These are phyloP conservation scores for Meloidogyne floridensis DNA, from an alignment of 1,140 invertebrate species.

Conservation along the genomic window DNA sequence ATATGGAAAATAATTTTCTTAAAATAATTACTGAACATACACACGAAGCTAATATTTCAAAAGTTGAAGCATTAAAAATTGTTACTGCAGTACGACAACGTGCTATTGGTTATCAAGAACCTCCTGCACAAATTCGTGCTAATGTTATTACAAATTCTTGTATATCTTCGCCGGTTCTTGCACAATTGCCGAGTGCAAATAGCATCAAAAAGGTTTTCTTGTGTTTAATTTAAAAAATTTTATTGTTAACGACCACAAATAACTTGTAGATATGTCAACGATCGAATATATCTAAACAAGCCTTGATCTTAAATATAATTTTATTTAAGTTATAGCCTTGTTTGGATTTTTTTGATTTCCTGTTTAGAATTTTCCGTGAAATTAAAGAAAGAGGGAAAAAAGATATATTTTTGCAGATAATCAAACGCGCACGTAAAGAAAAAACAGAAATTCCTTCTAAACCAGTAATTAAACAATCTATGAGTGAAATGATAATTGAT, in stretches of 20 bases:
- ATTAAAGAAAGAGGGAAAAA: no score
- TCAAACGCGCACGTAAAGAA: slow-evolving; percentile 8
- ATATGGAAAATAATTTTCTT: slow-evolving; percentile 16
- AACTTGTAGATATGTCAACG: no score
- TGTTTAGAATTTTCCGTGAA: no score
- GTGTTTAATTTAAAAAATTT: no score
- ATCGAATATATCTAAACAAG: no score
- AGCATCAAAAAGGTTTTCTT: slow-evolving; percentile 13
- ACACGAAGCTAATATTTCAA: slow-evolving; percentile 12
- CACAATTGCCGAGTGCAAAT: slow-evolving; percentile 13
- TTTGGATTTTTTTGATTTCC: no score
- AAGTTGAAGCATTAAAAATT: slow-evolving; percentile 4
- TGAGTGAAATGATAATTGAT: slow-evolving; percentile 10
- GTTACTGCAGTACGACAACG: slow-evolving; percentile 7
- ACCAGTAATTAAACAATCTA: background rate
- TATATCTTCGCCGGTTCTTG: slow-evolving; percentile 9
- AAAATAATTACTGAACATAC: slow-evolving; percentile 6
- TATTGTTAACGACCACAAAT: no score
- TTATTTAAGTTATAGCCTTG: no score
- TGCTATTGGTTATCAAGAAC: background rate
- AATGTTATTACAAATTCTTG: background rate
- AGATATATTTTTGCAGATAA: background rate
- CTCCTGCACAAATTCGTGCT: background rate
- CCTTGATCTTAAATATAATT: no score
- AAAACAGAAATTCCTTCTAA: background rate